These are phyloP conservation scores for Cyprinodon diabolis DNA, from an alignment of 2,797 vertebrate species.

Conservation along the genomic window DNA sequence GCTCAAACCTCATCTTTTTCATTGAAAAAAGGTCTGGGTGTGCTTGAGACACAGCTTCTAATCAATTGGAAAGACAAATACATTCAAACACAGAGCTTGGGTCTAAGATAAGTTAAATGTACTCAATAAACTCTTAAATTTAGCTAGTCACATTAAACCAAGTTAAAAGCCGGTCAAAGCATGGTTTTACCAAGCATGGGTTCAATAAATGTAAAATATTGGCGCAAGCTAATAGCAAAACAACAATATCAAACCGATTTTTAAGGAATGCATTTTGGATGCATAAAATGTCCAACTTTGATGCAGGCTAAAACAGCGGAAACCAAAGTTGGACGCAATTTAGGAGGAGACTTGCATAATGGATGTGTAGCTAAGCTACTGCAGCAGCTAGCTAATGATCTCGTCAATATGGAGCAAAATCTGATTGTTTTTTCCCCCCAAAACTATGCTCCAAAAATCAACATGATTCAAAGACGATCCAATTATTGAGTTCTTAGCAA, in stretches of 20 bases:
- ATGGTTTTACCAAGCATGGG: not conserved
- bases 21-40: constrained; percentile 59
- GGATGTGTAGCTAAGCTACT: not conserved
- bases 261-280: not conserved
- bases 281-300: too few relatives aligned
- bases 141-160: not conserved
- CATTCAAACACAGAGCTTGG: constrained; percentile 53
- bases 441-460: not conserved
- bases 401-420: not conserved
- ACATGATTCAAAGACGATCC: not conserved
- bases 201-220: not conserved
- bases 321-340: not conserved
- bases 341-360: not conserved
- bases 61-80: constrained; percentile 60
- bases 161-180: not conserved
- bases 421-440: not conserved
- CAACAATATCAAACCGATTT: not conserved
- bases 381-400: not conserved
- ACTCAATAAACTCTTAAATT: not conserved
- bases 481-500: too few relatives aligned
- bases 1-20: constrained; percentile 62
- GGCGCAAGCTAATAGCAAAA: not conserved
- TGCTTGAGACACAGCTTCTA: constrained; percentile 55
- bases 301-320: not conserved
- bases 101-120: constrained; percentile 40